Evolutionary conservation across 2,113 vertebrate species (phyloP).

Genomic region (Chloebia gouldiae): DNA sequence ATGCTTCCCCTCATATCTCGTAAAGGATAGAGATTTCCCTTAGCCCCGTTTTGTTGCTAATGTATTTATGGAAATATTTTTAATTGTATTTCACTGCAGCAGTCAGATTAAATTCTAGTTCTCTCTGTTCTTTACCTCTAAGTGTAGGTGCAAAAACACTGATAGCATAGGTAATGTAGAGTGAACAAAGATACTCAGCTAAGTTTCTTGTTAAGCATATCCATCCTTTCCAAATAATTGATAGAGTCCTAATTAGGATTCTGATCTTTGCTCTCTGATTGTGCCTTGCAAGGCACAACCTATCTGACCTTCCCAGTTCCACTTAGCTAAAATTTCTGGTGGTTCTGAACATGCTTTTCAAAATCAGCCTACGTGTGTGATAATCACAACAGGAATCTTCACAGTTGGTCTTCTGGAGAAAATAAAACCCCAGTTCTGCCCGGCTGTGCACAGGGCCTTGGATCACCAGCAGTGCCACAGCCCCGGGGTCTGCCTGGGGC

Average conservation of each 20-base stretch:
- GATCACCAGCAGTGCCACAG: neutral
- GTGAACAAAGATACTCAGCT: neutral
- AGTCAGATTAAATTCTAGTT: neutral
- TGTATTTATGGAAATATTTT: neutral
- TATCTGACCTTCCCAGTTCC: neutral
- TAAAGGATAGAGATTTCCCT: neutral
- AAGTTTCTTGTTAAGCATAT: conserved; percentile 3
- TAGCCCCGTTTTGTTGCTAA: neutral
- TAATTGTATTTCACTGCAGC: neutral
- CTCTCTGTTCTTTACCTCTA: neutral
- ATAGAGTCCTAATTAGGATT: neutral
- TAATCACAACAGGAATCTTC: neutral
- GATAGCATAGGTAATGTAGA: neutral
- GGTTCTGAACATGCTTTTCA: neutral
- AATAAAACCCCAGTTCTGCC: neutral
- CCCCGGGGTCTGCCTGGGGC: neutral
- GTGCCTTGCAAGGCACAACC: neutral
- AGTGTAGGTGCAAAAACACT: neutral
- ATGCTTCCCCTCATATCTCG: neutral
- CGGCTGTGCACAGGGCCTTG: neutral
- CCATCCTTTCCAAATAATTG: conserved; percentile 17
- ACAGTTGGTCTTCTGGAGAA: neutral
- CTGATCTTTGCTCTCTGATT: neutral
- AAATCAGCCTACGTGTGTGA: neutral
- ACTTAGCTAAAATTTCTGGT: neutral